Conservation (phyloP, 1,140 invertebrate species). For the Thaumetopoea pityocampa region DNA sequence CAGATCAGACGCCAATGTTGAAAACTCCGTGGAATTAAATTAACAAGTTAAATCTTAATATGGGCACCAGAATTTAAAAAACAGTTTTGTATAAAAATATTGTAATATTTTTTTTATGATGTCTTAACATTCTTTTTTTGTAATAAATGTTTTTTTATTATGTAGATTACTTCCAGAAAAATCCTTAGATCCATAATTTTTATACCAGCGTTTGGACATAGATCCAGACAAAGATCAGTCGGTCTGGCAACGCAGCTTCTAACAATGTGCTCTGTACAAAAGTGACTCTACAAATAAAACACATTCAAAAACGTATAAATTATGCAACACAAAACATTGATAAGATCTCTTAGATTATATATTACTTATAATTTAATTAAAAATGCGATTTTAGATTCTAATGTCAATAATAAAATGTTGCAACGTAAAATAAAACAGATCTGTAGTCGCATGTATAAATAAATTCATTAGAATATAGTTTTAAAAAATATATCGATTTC, state of each 20-base stretch:
- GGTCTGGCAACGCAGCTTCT: too few relatives aligned
- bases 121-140: too few relatives aligned
- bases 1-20: too few relatives aligned
- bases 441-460: slow-evolving; percentile 12
- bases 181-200: too few relatives aligned
- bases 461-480: slow-evolving; percentile 22
- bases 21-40: not conserved
- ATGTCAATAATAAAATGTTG: slow-evolving; percentile 7
- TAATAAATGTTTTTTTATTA: too few relatives aligned
- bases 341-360: slow-evolving; percentile 24
- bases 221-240: too few relatives aligned
- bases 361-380: slow-evolving; percentile 36
- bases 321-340: slow-evolving; percentile 57
- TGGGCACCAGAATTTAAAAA: too few relatives aligned
- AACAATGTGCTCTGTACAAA: slow-evolving; percentile 49
- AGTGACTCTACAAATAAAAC: slow-evolving; percentile 51
- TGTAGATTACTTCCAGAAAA: too few relatives aligned
- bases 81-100: too few relatives aligned
- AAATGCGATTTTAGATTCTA: slow-evolving; percentile 28
- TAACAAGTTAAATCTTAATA: too few relatives aligned
- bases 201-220: too few relatives aligned
- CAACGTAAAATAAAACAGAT: slow-evolving; percentile 33
- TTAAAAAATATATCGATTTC: slow-evolving; percentile 33
- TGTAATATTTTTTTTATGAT: too few relatives aligned
- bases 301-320: slow-evolving; percentile 64